A percentile compares a stretch with the other conserved stretches of the same genome.
Evolutionary conservation across 2,888 invertebrate genomes (phyloP).

Genomic region (Lepidocyrtinus sp.): DNA sequence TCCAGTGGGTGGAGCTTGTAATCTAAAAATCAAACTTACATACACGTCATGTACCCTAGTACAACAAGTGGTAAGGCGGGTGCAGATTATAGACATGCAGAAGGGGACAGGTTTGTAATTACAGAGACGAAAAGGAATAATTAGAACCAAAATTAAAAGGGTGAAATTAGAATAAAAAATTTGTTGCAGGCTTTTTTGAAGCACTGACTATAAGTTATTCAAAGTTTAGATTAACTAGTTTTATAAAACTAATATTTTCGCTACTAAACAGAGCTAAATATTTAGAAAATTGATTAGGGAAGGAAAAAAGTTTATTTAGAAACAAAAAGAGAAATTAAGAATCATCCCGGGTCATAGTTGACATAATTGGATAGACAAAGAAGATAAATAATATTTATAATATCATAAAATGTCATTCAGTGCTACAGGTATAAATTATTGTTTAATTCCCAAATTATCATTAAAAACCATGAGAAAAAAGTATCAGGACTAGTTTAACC

Average conservation of each 20-base stretch:
- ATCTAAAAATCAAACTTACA: constrained; percentile 65
- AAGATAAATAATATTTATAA: constrained; percentile 30
- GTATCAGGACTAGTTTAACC: constrained; percentile 64
- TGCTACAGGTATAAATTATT: constrained; percentile 36
- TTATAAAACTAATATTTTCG: too few species aligned
- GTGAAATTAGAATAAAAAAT: background rate
- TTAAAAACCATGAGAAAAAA: constrained; percentile 20
- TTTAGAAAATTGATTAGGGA: background rate
- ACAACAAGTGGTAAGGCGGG: constrained; percentile 45
- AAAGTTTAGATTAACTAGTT: background rate
- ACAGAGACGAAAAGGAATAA: constrained; percentile 23
- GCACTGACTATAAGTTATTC: constrained; percentile 15
- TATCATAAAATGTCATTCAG: constrained; percentile 31
- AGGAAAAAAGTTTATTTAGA: constrained; percentile 28
- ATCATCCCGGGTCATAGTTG: constrained; percentile 12
- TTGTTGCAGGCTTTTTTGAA: too few species aligned
- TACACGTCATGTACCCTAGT: constrained; percentile 60
- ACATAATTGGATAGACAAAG: constrained; percentile 44
- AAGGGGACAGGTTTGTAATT: constrained; percentile 27
- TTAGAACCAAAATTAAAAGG: background rate
- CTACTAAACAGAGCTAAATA: background rate
- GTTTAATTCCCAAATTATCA: constrained; percentile 15
- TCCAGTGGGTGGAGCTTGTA: constrained; percentile 61
- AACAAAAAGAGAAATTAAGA: constrained; percentile 46
- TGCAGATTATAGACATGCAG: constrained; percentile 42